A percentile compares a stretch with the other conserved stretches of the same genome.
Evolutionary conservation across 2,888 invertebrate species (phyloP).

Genomic region (Saturnia japonica): DNA sequence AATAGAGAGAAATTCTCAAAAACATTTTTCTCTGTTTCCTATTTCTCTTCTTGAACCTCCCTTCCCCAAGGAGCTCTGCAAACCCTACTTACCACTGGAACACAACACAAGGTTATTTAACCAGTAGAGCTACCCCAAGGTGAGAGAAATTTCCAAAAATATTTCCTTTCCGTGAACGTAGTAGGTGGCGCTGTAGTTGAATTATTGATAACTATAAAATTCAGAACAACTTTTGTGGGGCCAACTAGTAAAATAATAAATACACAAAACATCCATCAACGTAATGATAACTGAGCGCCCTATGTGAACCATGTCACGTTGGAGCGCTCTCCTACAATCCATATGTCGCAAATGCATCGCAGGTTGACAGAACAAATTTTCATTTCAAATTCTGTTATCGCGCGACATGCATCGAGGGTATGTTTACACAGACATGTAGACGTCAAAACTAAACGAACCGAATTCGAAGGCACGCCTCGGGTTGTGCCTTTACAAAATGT

Average conservation of each 20-base stretch:
- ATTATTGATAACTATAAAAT: too few species aligned
- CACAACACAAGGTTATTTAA: too few species aligned
- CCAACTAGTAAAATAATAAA: neutral
- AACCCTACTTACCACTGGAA: too few species aligned
- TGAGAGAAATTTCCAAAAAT: too few species aligned
- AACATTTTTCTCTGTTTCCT: too few species aligned
- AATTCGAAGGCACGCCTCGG: slow-evolving; percentile 60
- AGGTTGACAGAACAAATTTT: slow-evolving; percentile 73
- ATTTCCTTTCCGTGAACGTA: too few species aligned
- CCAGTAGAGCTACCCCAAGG: too few species aligned
- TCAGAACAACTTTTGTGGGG: too few species aligned
- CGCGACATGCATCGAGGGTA: slow-evolving; percentile 55
- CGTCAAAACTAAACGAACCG: slow-evolving; percentile 81
- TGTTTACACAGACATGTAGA: slow-evolving; percentile 74
- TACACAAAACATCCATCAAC: neutral
- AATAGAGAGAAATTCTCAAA: too few species aligned
- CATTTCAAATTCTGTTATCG: slow-evolving; percentile 78
- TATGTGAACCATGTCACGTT: slow-evolving; percentile 12
- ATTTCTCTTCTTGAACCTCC: too few species aligned
- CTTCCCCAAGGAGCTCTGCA: too few species aligned
- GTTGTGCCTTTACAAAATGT: slow-evolving; percentile 18
- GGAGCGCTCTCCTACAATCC: slow-evolving; percentile 49
- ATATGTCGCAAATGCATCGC: slow-evolving; percentile 69
- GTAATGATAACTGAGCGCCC: neutral
- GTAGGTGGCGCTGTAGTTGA: too few species aligned